Base-by-base conservation (phyloP, 2,888 invertebrate genomes). In the Philopedon plagiatum region DNA sequence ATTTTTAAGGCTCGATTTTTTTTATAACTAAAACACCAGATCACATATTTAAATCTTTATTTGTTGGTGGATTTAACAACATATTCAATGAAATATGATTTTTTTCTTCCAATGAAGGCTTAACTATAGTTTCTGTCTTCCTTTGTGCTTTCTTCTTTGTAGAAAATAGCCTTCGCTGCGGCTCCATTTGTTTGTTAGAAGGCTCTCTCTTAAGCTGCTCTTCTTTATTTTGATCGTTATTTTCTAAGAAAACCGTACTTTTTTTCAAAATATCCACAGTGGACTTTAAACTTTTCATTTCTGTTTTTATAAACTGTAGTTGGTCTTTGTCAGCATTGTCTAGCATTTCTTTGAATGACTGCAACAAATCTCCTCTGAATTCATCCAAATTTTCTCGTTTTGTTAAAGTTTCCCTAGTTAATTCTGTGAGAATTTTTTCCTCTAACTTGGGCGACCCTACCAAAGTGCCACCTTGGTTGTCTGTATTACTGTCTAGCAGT, bases 161-260 rank as follows among this genome's bases (percentile, higher is more conserved):
- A 5, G 74, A n/a, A 54, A 75, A 32, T 1, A 60, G 51, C n/a
- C 75, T 73, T 66, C 64, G 67, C 34, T 44, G 44, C 9, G 44
- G 15, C 15, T 8, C 44, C 44, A 44, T 44, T 5, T 44, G 13
- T 44, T 44, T 44, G 44, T 44, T 44, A 44, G 44, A 44, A 5
- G 44, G 44, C 44, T 15, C 44, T 18, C 18, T 44, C 9, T 44
- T 44, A 18, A 4, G 5, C 9, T 5, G 4, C 9, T 44, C 44
- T 44, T 44, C 44, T 44, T 44, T 18, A 44, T 5, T 5, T 44
- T 3, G 15, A 44, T 44, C 18, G 5, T 5, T 18, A 44, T 44
- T 44, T 44, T 44, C 9, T 18, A 44, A 7, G 7, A 29, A 5
- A 7, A 7, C 29, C 3, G 3, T 29, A 7, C 7, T 29, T 3